Evolutionary conservation across 2,888 invertebrate genomes (phyloP).

Genomic region (Tetragonula carbonaria): DNA sequence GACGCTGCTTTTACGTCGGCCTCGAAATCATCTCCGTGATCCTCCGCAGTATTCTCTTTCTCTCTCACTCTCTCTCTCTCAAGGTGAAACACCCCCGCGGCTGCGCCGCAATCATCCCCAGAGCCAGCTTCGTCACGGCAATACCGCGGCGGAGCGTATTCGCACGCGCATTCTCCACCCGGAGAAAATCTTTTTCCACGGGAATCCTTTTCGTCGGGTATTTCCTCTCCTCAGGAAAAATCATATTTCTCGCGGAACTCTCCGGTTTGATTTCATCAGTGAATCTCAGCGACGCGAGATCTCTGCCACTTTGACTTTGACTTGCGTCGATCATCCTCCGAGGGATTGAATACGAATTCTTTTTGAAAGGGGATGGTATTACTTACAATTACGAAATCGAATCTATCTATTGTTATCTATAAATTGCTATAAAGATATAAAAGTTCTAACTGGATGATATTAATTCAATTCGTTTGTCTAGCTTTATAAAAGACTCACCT

Average conservation of each 20-base stretch:
- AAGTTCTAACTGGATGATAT: too few relatives aligned
- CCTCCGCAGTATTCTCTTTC: background rate
- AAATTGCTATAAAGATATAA: too few relatives aligned
- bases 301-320: background rate
- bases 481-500: too few relatives aligned
- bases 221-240: background rate
- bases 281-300: background rate
- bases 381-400: too few relatives aligned
- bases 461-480: too few relatives aligned
- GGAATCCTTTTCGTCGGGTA: background rate
- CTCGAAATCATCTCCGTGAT: conserved; percentile 43
- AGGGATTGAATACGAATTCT: too few relatives aligned
- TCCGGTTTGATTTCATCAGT: background rate
- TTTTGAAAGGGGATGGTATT: too few relatives aligned
- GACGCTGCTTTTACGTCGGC: conserved; percentile 34
- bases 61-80: conserved; percentile 11
- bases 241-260: conserved; percentile 12
- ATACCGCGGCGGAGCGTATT: conserved; percentile 33
- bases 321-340: too few relatives aligned
- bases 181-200: conserved; percentile 36
- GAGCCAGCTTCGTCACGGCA: conserved; percentile 13
- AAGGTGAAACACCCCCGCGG: conserved; percentile 36
- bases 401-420: too few relatives aligned
- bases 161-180: background rate
- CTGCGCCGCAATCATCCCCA: conserved; percentile 30